Evolutionary conservation across 2,797 vertebrate genomes (phyloP).

Genomic region (Alfaro cultratus): DNA sequence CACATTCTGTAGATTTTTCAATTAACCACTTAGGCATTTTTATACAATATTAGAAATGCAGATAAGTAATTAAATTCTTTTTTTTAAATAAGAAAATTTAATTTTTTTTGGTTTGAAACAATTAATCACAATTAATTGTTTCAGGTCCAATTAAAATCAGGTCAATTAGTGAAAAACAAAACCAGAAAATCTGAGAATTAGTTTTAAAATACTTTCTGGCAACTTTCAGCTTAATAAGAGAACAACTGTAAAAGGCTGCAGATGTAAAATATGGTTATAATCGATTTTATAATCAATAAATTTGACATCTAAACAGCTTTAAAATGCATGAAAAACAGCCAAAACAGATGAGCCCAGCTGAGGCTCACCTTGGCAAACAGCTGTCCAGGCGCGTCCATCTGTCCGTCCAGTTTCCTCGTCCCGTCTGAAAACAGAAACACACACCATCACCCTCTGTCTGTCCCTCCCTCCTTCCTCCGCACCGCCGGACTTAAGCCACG

Average conservation of each 20-base stretch:
- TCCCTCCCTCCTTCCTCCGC: not conserved
- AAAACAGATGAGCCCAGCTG: not conserved
- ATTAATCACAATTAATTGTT: no score
- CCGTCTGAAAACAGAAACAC: slow-evolving; percentile 81
- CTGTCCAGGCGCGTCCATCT: slow-evolving; percentile 87
- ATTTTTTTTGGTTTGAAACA: no score
- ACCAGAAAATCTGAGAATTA: no score
- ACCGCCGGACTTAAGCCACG: not conserved
- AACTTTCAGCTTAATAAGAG: not conserved
- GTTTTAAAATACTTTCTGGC: no score
- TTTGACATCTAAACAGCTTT: not conserved
- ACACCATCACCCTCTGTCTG: not conserved
- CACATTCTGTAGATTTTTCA: no score
- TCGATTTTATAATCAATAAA: not conserved
- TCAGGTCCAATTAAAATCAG: no score
- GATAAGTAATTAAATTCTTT: no score
- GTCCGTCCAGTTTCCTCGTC: slow-evolving; percentile 86
- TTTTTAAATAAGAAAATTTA: no score
- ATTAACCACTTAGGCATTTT: no score
- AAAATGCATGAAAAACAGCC: not conserved
- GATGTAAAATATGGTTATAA: not conserved
- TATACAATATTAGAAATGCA: no score
- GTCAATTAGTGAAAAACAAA: no score
- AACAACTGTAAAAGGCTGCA: not conserved
- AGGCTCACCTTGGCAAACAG: slow-evolving; percentile 88